Evolutionary conservation across 2,797 vertebrate species (phyloP).

Genomic region (Alfaro cultratus): DNA sequence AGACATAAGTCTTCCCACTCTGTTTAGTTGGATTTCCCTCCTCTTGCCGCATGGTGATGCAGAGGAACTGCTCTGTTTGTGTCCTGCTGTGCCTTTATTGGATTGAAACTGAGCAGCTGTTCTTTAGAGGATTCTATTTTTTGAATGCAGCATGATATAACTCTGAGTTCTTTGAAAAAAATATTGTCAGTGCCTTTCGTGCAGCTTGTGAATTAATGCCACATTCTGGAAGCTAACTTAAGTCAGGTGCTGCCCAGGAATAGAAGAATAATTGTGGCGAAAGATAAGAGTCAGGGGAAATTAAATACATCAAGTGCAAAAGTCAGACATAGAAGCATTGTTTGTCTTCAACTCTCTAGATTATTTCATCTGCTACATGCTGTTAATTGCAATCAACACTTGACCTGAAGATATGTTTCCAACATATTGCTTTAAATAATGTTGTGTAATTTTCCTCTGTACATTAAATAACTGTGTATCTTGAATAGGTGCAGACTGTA

Average conservation of each 20-base stretch:
- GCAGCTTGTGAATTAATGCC: constrained; percentile 18
- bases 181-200: constrained; percentile 33
- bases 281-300: not conserved
- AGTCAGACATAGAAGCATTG: not conserved
- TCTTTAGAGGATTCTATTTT: constrained; percentile 28
- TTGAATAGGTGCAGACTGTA: not conserved
- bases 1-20: constrained; percentile 63
- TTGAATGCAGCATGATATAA: constrained; percentile 7
- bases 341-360: not conserved
- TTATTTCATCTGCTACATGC: not conserved
- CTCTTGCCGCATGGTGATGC: constrained; percentile 62
- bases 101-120: constrained; percentile 38
- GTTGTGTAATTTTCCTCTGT: not conserved
- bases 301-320: not conserved
- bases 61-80: constrained; percentile 39
- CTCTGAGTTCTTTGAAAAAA: constrained; percentile 6
- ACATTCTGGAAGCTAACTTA: not conserved
- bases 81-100: constrained; percentile 33
- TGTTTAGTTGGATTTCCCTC: constrained; percentile 40
- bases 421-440: not conserved
- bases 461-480: not conserved
- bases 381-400: not conserved
- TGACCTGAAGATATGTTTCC: not conserved
- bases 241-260: not conserved
- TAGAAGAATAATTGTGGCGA: not conserved